Conservation (phyloP, 2,113 vertebrate genomes). For the Tychaedon coryphoeus region DNA sequence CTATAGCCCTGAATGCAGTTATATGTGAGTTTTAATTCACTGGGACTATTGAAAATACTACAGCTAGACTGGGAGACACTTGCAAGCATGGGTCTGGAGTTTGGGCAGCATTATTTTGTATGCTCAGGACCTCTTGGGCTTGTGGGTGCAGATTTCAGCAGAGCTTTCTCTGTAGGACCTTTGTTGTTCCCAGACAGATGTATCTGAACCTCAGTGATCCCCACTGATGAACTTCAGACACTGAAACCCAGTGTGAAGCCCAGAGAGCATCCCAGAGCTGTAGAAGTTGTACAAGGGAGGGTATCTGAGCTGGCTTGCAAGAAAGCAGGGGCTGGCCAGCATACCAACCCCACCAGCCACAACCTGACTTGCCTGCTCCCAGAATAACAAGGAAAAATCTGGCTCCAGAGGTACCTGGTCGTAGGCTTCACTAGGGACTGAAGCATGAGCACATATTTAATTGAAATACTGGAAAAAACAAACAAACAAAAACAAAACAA, state of each 20-base stretch:
- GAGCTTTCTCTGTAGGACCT: not conserved
- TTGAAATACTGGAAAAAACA: not conserved
- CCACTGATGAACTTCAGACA: not conserved
- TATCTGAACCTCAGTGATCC: not conserved
- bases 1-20: not conserved
- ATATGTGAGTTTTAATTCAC: not conserved
- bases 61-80: not conserved
- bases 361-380: not conserved
- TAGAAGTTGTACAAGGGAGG: not conserved
- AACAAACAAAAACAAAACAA: not conserved
- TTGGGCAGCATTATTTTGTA: accelerated
- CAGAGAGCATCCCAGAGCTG: not conserved
- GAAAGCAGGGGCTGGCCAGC: not conserved
- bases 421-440: not conserved
- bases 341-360: not conserved
- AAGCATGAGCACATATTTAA: not conserved
- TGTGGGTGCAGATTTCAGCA: not conserved
- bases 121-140: not conserved
- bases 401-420: accelerated
- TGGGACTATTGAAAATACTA: not conserved
- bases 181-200: not conserved
- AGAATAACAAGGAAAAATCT: not conserved
- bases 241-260: not conserved
- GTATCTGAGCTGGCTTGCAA: not conserved
- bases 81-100: not conserved